Evolutionary conservation across 1,140 invertebrate species (phyloP).

Genomic region (Caenorhabditis latens): DNA sequence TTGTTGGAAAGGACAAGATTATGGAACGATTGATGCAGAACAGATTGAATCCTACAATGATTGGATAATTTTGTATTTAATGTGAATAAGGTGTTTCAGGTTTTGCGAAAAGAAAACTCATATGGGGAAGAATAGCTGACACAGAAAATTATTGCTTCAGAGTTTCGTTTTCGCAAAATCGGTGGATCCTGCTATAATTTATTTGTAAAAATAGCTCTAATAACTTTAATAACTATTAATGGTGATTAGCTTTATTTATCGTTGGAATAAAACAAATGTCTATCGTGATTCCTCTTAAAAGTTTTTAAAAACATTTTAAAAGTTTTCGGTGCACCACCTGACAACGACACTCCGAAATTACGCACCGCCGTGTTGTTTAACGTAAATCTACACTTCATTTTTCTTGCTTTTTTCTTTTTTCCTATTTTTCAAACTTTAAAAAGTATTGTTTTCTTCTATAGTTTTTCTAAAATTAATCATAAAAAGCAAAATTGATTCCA

Average conservation of each 20-base stretch:
- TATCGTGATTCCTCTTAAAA: background rate
- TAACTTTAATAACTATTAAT: conserved; percentile 12
- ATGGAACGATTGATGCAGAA: conserved; percentile 65
- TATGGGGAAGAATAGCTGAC: too few relatives aligned
- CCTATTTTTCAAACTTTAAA: background rate
- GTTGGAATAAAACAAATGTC: conserved; percentile 10
- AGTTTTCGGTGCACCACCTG: background rate
- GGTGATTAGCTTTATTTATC: conserved; percentile 27
- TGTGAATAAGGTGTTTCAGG: too few relatives aligned
- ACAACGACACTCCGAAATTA: background rate
- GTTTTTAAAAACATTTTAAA: background rate
- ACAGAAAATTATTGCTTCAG: too few relatives aligned
- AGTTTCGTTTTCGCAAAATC: too few relatives aligned
- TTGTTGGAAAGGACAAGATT: conserved; percentile 64
- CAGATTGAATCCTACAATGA: conserved; percentile 65
- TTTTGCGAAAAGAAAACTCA: too few relatives aligned
- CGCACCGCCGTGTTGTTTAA: background rate
- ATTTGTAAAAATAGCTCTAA: too few relatives aligned
- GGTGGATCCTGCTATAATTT: too few relatives aligned
- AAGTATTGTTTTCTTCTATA: too few relatives aligned
- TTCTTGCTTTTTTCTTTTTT: background rate
- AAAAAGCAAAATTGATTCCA: background rate
- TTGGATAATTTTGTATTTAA: conserved; percentile 59
- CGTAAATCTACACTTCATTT: background rate
- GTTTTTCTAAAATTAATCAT: too few relatives aligned